Evolutionary conservation across 2,113 vertebrate species (phyloP), one percentile per base, ranked within the genome.

Genomic region (Peromyscus leucopus): DNA sequence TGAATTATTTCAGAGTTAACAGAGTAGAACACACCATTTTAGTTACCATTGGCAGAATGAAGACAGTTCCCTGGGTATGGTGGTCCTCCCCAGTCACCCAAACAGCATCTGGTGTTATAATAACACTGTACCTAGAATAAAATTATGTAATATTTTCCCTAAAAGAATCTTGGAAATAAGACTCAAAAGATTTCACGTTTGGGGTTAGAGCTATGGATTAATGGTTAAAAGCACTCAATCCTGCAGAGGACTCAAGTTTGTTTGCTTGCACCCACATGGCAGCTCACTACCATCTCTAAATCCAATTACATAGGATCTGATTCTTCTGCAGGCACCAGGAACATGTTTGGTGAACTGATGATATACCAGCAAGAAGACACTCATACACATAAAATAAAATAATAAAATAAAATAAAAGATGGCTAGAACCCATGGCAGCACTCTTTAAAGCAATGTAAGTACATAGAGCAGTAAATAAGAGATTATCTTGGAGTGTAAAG

Each of bases 41-140:
- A 24, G 12, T 31, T 87, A 8, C 19, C 46, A 24, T 1, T n/a
- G 55, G 12, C 6, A 61, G 19, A 69, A 16, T 48, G 39, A 1
- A 63, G 36, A 31, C 15, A 31, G 4, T 0, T 90, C 24, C 15
- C 0, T 24, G 1, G 8, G 17, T 67, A 3, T 3, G 12, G 21
- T 36, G 11, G 10, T 9, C 28, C 24, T 72, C 31, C 9, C 0
- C 0, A 33, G 22, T 71, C 33, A 33, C 55, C 55, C 2, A 21
- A 57, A 5, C 22, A 48, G 0, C 1, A 24, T 28, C 17, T 24
- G 2, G 5, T 2, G 7, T 93, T 65, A 28, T 12, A 31, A 28
- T 31, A 3, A 21, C 39, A 57, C 0, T 5, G 74, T 22, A 13
- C 8, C 12, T 71, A 22, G 3, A 48, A 26, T 33, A 69, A n/a